Evolutionary conservation across 2,797 vertebrate species (phyloP).

Genomic region (Geotrypetes seraphini): DNA sequence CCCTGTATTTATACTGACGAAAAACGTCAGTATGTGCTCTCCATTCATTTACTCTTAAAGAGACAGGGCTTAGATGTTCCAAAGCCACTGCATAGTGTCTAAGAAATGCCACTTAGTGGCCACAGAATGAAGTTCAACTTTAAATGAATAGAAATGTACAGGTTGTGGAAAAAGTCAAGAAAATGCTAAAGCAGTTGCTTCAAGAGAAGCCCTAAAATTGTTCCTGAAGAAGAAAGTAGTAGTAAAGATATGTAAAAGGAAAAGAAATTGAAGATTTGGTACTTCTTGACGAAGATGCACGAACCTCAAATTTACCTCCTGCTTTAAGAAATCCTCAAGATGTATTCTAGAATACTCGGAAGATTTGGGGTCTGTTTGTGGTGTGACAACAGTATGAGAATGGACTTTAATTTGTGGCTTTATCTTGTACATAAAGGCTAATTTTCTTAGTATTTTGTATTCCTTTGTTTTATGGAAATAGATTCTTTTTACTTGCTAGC

Average conservation of each 20-base stretch:
- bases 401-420: too few relatives aligned
- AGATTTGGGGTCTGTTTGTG: too few relatives aligned
- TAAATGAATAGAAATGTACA: too few relatives aligned
- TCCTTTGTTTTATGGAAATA: constrained; percentile 60
- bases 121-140: too few relatives aligned
- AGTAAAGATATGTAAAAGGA: constrained; percentile 81
- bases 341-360: constrained; percentile 34
- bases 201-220: constrained; percentile 87
- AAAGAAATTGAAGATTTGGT: constrained; percentile 88
- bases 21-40: too few relatives aligned
- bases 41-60: too few relatives aligned
- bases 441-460: constrained; percentile 60
- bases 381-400: not conserved
- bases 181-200: constrained; percentile 85
- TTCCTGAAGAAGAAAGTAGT: constrained; percentile 92
- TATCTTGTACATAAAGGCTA: constrained; percentile 7
- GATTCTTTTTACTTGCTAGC: constrained; percentile 43
- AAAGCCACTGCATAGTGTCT: too few relatives aligned
- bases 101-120: too few relatives aligned
- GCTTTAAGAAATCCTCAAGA: constrained; percentile 83
- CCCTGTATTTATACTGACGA: too few relatives aligned
- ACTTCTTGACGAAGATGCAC: constrained; percentile 81
- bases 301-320: constrained; percentile 80
- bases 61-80: too few relatives aligned
- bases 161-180: constrained; percentile 88